These are phyloP conservation scores for Seira musarum DNA, from an alignment of 2,888 invertebrate genomes.

Conservation along the genomic window DNA sequence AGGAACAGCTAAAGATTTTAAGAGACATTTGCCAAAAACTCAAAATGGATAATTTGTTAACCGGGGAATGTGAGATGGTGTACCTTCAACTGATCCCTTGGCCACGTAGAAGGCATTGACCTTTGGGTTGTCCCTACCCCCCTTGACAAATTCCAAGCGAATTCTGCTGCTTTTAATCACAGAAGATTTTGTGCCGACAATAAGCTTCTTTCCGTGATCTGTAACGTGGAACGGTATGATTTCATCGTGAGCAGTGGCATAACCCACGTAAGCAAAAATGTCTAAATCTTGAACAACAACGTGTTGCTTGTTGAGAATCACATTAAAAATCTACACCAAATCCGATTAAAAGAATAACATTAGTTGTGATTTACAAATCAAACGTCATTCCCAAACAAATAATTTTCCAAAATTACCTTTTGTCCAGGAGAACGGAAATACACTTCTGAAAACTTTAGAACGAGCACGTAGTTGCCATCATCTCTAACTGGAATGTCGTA, in stretches of 20 bases:
- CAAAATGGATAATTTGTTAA: too few relatives aligned
- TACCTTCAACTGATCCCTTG: constrained; percentile 84
- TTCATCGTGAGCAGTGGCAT: constrained; percentile 95
- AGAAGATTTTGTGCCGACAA: constrained; percentile 87
- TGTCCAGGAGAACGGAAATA: constrained; percentile 94
- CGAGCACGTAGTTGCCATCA: constrained; percentile 94
- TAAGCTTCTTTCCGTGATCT: constrained; percentile 81
- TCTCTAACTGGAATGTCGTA: constrained; percentile 90
- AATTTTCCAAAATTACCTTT: constrained; percentile 78
- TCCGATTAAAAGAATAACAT: background rate
- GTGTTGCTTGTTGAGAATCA: constrained; percentile 92
- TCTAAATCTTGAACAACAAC: constrained; percentile 92
- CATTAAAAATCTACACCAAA: constrained; percentile 83
- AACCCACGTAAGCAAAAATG: constrained; percentile 92
- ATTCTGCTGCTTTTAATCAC: constrained; percentile 86
- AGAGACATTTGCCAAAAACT: background rate
- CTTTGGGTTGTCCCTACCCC: constrained; percentile 95
- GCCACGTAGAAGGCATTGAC: constrained; percentile 95
- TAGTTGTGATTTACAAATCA: too few relatives aligned
- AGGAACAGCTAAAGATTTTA: constrained; percentile 17
- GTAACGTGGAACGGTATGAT: constrained; percentile 87
- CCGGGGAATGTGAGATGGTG: too few relatives aligned
- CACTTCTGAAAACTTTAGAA: constrained; percentile 85
- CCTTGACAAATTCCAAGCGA: constrained; percentile 90
- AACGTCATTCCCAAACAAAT: background rate